These are phyloP conservation scores for Passer domesticus DNA, from an alignment of 2,113 vertebrate genomes.

Conservation along the genomic window DNA sequence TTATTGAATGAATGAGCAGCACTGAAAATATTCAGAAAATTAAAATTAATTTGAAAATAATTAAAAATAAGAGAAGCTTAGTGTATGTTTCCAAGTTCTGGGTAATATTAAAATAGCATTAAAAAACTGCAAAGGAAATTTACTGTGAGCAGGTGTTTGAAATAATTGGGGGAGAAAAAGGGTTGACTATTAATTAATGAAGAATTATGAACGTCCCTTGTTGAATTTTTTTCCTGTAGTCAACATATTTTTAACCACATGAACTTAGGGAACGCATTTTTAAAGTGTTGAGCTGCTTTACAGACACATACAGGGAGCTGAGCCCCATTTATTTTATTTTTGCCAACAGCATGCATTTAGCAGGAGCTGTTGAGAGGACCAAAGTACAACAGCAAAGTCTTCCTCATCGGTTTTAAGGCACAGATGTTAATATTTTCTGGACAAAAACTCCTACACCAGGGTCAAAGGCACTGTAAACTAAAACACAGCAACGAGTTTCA, in stretches of 20 bases:
- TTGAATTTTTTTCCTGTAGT: constrained; percentile 48
- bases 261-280: constrained; percentile 32
- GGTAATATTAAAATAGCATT: constrained; percentile 63
- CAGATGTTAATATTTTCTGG: neutral
- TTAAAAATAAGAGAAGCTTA: constrained; percentile 73
- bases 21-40: constrained; percentile 72
- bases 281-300: constrained; percentile 26
- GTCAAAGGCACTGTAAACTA: neutral
- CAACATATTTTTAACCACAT: constrained; percentile 62
- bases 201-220: constrained; percentile 62
- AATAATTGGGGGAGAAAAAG: constrained; percentile 63
- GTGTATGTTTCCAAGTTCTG: constrained; percentile 65
- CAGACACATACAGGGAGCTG: constrained; percentile 14
- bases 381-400: neutral
- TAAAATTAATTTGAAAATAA: constrained; percentile 81
- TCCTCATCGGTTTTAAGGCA: neutral
- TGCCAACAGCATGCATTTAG: neutral
- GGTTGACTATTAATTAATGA: constrained; percentile 68
- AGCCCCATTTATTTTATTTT: constrained; percentile 34
- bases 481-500: neutral
- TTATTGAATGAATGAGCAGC: constrained; percentile 73
- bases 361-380: neutral
- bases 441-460: neutral
- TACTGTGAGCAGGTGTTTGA: constrained; percentile 78
- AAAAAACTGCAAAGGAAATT: constrained; percentile 71